A percentile compares a stretch with the other conserved stretches of the same genome.
Evolutionary conservation across 1,140 invertebrate genomes (phyloP).

Genomic region (Temnothorax longispinosus): DNA sequence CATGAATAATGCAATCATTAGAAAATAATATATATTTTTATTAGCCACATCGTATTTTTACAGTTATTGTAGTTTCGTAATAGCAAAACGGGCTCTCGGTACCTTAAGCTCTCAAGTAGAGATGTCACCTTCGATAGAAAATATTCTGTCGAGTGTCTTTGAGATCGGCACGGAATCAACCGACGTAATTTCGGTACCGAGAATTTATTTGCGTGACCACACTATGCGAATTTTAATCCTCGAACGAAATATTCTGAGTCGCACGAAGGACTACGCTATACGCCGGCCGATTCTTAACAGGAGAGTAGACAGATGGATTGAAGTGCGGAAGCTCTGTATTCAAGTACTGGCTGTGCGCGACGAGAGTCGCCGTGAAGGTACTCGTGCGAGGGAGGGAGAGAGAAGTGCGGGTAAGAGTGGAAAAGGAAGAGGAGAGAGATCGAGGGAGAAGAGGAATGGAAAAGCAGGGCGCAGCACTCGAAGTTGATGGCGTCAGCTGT

Average conservation of each 20-base stretch:
- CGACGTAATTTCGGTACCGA: constrained; percentile 8
- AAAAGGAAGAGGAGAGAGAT: constrained; percentile 4
- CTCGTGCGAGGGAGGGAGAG: constrained; percentile 53
- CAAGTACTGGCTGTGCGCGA: constrained; percentile 74
- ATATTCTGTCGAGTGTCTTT: background rate
- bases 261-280: background rate
- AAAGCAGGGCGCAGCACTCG: constrained; percentile 65
- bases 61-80: background rate
- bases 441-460: constrained; percentile 7
- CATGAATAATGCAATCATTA: background rate
- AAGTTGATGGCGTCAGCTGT: constrained; percentile 82
- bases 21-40: constrained; percentile 1
- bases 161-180: background rate
- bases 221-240: constrained; percentile 63
- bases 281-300: constrained; percentile 73
- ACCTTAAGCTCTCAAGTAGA: background rate
- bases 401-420: constrained; percentile 10
- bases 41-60: background rate
- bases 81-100: background rate
- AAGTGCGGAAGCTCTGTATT: constrained; percentile 79
- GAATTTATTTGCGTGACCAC: constrained; percentile 58
- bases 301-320: constrained; percentile 81
- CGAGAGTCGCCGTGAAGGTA: constrained; percentile 63
- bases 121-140: background rate
- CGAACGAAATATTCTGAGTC: background rate